Conservation (phyloP, 2,113 vertebrate genomes). For the Cyanoramphus novaezelandiae region DNA sequence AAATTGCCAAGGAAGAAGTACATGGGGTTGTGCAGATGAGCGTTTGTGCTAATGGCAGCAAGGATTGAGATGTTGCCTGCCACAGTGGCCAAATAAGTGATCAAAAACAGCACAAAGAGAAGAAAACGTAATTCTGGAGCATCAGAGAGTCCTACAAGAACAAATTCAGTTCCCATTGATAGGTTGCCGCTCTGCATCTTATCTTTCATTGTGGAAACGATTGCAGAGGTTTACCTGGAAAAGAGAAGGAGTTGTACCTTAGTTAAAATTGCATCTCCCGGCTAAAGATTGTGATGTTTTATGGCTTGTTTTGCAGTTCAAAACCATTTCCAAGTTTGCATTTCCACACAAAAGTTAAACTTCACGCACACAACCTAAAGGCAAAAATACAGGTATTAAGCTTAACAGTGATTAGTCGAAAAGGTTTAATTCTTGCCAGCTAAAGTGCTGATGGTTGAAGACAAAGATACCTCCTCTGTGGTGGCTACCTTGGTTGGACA, state of each 20-base stretch:
- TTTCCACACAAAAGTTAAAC: neutral
- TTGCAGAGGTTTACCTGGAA: neutral
- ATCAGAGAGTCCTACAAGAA: slow-evolving; percentile 49
- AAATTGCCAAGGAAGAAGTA: slow-evolving; percentile 64
- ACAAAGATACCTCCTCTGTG: neutral
- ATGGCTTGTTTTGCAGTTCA: neutral
- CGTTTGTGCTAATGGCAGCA: neutral
- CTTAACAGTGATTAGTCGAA: neutral
- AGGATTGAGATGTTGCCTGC: slow-evolving; percentile 42
- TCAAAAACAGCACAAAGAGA: slow-evolving; percentile 53
- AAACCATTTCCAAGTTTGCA: neutral
- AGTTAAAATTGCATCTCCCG: neutral
- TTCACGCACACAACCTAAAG: neutral
- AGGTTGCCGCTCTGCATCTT: neutral
- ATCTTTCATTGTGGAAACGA: neutral
- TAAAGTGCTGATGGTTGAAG: neutral
- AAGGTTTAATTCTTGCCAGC: neutral
- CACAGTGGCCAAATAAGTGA: slow-evolving; percentile 23
- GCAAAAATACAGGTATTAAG: neutral
- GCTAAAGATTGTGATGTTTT: neutral
- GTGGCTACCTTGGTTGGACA: neutral
- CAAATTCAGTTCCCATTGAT: neutral
- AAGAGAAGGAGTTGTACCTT: neutral
- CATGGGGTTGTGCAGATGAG: slow-evolving; percentile 52
- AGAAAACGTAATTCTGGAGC: neutral